phyloP scores from a whole-genome alignment of 2,888 invertebrate species.

The Xanthia icteritia region DNA sequence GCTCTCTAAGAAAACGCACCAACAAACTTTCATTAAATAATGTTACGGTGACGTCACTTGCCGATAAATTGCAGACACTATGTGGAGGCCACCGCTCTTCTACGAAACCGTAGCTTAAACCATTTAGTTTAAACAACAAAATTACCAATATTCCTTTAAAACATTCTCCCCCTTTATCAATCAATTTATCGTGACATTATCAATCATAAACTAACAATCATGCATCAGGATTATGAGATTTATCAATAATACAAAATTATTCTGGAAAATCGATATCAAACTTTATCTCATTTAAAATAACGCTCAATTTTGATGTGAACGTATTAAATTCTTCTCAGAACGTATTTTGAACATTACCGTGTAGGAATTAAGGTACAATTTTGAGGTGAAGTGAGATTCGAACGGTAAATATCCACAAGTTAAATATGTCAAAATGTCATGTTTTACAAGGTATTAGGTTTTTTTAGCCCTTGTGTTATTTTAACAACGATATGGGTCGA shows the following conservation, averaged over 20 bases:
- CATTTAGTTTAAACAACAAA: not conserved
- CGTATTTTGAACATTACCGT: not conserved
- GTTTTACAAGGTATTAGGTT: conserved; percentile 55
- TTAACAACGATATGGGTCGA: conserved; percentile 12
- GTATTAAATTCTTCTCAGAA: not conserved
- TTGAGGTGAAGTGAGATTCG: not conserved
- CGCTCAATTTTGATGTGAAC: not conserved
- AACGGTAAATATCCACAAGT: not conserved
- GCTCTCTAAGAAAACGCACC: no score
- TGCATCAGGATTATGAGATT: conserved; percentile 48
- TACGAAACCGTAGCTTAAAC: no score
- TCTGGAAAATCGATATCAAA: not conserved
- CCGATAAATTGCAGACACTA: no score
- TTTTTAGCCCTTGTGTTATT: conserved; percentile 40
- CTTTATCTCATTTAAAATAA: not conserved
- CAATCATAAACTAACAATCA: conserved; percentile 51
- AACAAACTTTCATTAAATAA: no score
- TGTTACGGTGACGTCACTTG: no score
- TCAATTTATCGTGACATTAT: conserved; percentile 44
- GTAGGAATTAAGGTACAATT: not conserved
- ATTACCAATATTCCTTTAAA: conserved; percentile 4
- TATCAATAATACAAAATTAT: conserved; percentile 3
- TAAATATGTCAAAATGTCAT: conserved; percentile 56
- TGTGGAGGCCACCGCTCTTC: no score
- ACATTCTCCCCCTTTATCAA: conserved; percentile 26